Percentiles rank a stretch among this genome's conserved stretches.
phyloP scores from a whole-genome alignment of 2,113 vertebrate genomes.

The Terrapene triunguis region DNA sequence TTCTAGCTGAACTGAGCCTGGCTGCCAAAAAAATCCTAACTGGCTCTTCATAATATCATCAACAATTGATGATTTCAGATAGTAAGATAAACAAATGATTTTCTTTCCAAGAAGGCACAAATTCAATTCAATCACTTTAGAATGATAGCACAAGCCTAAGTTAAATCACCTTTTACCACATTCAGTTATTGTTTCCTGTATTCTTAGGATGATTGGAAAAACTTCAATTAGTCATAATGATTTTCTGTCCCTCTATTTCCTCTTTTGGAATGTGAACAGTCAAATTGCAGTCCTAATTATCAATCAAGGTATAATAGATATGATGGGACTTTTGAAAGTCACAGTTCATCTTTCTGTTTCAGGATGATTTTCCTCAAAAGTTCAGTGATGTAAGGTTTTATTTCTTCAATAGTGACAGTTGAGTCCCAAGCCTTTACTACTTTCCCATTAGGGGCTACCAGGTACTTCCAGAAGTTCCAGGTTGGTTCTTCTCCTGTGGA shows the following conservation, averaged over 20 bases:
- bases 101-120: not conserved
- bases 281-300: slow-evolving; percentile 14
- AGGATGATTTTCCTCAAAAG: slow-evolving; percentile 94
- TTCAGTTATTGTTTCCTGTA: not conserved
- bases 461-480: slow-evolving; percentile 99
- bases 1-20: not conserved
- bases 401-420: slow-evolving; percentile 87
- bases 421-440: slow-evolving; percentile 93
- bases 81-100: not conserved
- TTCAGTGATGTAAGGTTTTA: slow-evolving; percentile 87
- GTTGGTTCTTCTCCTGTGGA: slow-evolving; percentile 91
- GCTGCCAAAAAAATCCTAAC: not conserved
- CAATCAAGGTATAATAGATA: not conserved
- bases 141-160: not conserved
- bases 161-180: not conserved
- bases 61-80: not conserved
- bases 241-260: not conserved
- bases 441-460: slow-evolving; percentile 89
- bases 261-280: slow-evolving; percentile 44
- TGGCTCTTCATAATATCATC: not conserved
- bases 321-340: slow-evolving; percentile 56
- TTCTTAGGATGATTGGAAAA: not conserved
- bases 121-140: not conserved
- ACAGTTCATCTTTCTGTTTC: slow-evolving; percentile 93
- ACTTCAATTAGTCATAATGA: not conserved